Base-by-base conservation (phyloP, 2,888 invertebrate genomes). In the Oligia fasciuncula region DNA sequence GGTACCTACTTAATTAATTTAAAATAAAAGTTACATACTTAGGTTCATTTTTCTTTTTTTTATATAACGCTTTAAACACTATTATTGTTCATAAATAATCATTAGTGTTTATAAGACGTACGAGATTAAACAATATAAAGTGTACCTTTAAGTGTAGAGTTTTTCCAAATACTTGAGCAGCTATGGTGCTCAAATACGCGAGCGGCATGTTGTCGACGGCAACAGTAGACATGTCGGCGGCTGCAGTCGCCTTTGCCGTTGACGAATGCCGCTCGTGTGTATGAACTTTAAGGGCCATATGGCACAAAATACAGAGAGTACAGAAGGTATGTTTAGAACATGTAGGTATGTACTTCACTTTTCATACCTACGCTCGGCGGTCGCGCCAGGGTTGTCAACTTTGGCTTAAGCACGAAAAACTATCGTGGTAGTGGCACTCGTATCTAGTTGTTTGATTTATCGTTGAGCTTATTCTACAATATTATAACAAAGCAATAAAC, bases 81-180 rank as follows among this genome's bases (percentile, higher is more conserved):
- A 19, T 72, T 54, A 35, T 35, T 69, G 14, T 68, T 68, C 67
- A 54, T 78, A 69, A n/a, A 78, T 78, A 46, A 78, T 35, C 8
- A 65, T 65, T 79, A 65, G n/a, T 49, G 65, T 35, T 60, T 14
- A n/a, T n/a, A 40, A 43, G 19, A 11, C 29, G 23, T n/a, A 29
- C 5, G 17, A 63, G 51, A 63, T 63, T n/a, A 23, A 77, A 68
- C 5, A 65, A 13, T 51, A 43, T 13, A 23, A 46, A 65, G 11
- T 35, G 57, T 40, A 6, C 57, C 49, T 76, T 23, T 49, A 23
- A 57, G 46, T 77, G 4, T 46, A 66, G n/a, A 19, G 9, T 35
- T 75, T n/a, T 76, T 43, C 17, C 8, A 17, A 63, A 17, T 74
- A 23, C 17, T 49, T 49, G 4, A 14, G 49, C 49, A 4, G 14